Percentiles rank a stretch among this genome's conserved stretches.
phyloP scores from a whole-genome alignment of 2,797 vertebrate species.

The Anguilla megastoma region DNA sequence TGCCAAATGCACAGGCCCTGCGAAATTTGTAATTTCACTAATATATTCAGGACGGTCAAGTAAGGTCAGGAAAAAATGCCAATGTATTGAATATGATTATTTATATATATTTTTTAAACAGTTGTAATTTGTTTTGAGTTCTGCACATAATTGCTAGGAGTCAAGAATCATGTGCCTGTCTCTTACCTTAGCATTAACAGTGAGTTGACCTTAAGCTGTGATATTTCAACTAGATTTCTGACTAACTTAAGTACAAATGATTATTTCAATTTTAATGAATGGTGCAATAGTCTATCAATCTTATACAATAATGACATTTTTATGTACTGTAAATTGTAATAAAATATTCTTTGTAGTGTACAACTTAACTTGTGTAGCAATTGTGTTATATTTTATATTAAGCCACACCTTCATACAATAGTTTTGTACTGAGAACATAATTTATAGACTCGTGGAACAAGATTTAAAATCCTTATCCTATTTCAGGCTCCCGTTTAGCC shows the following conservation, averaged over 20 bases:
- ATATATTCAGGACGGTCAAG: not conserved
- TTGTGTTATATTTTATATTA: not conserved
- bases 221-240: slow-evolving; percentile 16
- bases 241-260: slow-evolving; percentile 27
- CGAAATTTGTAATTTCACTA: not conserved
- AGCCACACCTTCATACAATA: not conserved
- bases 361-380: not conserved
- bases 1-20: not conserved
- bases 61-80: not conserved
- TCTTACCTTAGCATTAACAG: slow-evolving; percentile 32
- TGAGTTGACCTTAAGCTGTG: not conserved
- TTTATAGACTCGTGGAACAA: not conserved
- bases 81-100: not conserved
- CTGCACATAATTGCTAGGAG: slow-evolving; percentile 21
- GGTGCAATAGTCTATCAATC: not conserved
- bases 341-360: not conserved
- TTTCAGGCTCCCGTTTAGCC: too few species aligned
- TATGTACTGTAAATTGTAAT: not conserved
- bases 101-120: not conserved
- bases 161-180: slow-evolving; percentile 29
- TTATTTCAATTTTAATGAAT: slow-evolving; percentile 10
- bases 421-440: not conserved
- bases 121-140: slow-evolving; percentile 7
- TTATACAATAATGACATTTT: not conserved
- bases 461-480: not conserved